These are phyloP conservation scores for Eretmocerus hayati DNA, from an alignment of 2,888 invertebrate species.

Conservation along the genomic window DNA sequence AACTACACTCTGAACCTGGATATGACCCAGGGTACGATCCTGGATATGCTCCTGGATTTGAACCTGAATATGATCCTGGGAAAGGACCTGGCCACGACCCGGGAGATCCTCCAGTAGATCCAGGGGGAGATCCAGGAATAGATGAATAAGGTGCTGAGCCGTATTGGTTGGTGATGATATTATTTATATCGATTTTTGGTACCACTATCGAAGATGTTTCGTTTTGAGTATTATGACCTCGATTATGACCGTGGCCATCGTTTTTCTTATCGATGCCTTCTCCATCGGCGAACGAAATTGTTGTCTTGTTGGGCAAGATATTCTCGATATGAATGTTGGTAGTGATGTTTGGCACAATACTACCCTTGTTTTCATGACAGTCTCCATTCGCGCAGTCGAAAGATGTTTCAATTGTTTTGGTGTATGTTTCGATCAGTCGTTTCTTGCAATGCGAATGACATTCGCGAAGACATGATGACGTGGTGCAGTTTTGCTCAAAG, in stretches of 20 bases:
- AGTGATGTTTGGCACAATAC: conserved; percentile 21
- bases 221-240: too few species aligned
- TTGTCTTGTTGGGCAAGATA: conserved; percentile 2
- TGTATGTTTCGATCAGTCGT: conserved; percentile 31
- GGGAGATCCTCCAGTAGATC: neutral
- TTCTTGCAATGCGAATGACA: conserved; percentile 34
- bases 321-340: conserved; percentile 35
- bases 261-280: neutral
- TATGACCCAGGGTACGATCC: neutral
- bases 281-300: too few species aligned
- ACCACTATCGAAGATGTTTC: too few species aligned
- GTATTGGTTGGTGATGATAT: conserved; percentile 22
- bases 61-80: too few species aligned
- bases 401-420: conserved; percentile 31
- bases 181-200: conserved; percentile 26
- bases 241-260: conserved; percentile 1
- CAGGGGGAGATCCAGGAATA: neutral
- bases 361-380: conserved; percentile 15
- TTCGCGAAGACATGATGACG: conserved; percentile 29
- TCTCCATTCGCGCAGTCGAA: conserved; percentile 26
- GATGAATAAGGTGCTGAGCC: neutral
- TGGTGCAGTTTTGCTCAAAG: conserved; percentile 27
- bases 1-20: conserved; percentile 6
- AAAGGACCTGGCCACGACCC: too few species aligned
- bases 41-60: too few species aligned